phyloP scores from a whole-genome alignment of 2,888 invertebrate species.

The Sipha maydis region DNA sequence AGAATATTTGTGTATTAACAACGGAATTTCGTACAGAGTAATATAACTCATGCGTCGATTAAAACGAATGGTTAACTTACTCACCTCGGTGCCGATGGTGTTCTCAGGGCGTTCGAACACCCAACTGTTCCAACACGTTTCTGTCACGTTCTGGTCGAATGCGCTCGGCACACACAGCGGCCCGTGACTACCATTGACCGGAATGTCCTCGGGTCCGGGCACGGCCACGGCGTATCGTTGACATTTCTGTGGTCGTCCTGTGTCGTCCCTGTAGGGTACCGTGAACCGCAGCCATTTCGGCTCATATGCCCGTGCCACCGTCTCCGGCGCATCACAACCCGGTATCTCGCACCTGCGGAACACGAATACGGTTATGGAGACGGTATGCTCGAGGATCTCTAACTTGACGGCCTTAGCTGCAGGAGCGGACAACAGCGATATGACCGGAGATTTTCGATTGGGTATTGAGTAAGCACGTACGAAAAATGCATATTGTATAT shows the following conservation, averaged over 20 bases:
- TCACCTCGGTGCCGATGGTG: constrained; percentile 76
- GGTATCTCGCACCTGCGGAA: constrained; percentile 63
- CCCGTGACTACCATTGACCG: constrained; percentile 13
- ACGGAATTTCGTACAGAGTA: no score
- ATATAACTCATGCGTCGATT: no score
- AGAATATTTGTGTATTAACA: no score
- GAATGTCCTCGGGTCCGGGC: neutral
- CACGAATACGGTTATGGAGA: neutral
- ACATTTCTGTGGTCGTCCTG: neutral
- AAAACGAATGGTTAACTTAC: no score
- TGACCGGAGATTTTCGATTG: no score
- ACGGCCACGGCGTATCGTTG: constrained; percentile 22
- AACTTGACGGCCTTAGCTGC: no score
- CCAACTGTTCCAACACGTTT: constrained; percentile 44
- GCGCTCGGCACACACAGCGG: constrained; percentile 65
- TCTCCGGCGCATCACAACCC: constrained; percentile 61
- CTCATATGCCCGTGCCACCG: constrained; percentile 50
- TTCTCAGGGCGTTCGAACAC: constrained; percentile 70
- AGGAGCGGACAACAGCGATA: no score
- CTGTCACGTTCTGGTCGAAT: neutral
- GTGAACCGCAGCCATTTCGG: constrained; percentile 64
- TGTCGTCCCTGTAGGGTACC: constrained; percentile 62
- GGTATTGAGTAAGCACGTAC: no score
- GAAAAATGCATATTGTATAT: no score
- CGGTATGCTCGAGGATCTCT: neutral